A percentile compares a stretch with the other conserved stretches of the same genome.
These are phyloP conservation scores for Drosophila insularis DNA, from an alignment of 1,140 invertebrate genomes.

Conservation along the genomic window DNA sequence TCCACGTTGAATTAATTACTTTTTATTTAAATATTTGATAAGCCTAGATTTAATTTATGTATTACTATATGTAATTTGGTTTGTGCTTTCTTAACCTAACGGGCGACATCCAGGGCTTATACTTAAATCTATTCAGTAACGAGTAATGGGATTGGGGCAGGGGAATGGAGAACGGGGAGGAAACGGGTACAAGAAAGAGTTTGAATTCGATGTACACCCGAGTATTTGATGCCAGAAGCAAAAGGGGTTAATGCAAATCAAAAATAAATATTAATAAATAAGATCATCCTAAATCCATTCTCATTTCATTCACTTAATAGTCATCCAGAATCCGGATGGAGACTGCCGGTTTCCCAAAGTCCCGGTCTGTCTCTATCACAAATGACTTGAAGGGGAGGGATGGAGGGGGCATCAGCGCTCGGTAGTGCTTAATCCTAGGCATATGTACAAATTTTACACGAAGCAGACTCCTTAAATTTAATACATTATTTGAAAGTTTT, in stretches of 20 bases:
- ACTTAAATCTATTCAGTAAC: constrained; percentile 32
- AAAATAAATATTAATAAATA: constrained; percentile 23
- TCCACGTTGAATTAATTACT: constrained; percentile 7
- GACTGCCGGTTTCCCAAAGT: background rate
- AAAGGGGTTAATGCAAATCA: constrained; percentile 9
- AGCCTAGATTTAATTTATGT: constrained; percentile 18
- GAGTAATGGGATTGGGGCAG: constrained; percentile 4
- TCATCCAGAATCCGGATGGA: background rate
- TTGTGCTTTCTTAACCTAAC: constrained; percentile 59
- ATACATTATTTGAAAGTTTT: constrained; percentile 55
- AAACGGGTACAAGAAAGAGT: constrained; percentile 19
- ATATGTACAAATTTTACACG: constrained; percentile 42
- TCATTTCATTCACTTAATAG: constrained; percentile 8
- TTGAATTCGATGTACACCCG: constrained; percentile 47
- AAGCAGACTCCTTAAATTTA: constrained; percentile 16
- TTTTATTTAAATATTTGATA: constrained; percentile 24
- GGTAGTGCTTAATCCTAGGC: constrained; percentile 13
- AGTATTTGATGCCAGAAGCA: constrained; percentile 28
- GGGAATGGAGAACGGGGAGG: background rate
- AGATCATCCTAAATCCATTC: background rate
- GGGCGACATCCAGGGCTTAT: constrained; percentile 14
- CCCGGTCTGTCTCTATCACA: background rate
- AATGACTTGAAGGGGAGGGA: background rate
- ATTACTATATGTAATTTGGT: constrained; percentile 49
- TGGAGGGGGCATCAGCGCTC: background rate